Evolutionary conservation across 2,113 vertebrate species (phyloP).

Genomic region (Pipa parva): DNA sequence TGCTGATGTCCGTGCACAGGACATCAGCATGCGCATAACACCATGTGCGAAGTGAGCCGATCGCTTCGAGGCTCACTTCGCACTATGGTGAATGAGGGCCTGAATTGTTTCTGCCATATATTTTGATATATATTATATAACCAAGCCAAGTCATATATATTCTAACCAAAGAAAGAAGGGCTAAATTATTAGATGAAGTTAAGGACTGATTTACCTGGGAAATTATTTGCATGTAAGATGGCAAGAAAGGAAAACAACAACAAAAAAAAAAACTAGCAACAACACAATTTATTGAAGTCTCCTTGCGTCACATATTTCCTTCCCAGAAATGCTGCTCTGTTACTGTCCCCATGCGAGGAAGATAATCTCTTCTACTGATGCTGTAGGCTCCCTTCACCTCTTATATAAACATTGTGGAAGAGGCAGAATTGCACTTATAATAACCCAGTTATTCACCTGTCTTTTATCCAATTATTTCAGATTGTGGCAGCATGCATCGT

Average conservation of each 20-base stretch:
- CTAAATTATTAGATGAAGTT: slow-evolving; percentile 11
- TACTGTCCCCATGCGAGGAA: not conserved
- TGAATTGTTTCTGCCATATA: too few species aligned
- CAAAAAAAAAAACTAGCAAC: slow-evolving; percentile 45
- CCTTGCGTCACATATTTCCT: not conserved
- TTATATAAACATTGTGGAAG: not conserved
- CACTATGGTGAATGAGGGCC: too few species aligned
- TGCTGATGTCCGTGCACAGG: too few species aligned
- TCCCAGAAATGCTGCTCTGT: not conserved
- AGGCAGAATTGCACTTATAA: slow-evolving; percentile 57
- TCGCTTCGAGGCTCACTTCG: too few species aligned
- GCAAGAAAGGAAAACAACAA: slow-evolving; percentile 34
- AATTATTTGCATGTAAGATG: slow-evolving; percentile 22
- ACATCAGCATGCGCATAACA: too few species aligned
- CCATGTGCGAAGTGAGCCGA: too few species aligned
- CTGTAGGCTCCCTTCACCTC: not conserved
- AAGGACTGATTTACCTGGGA: slow-evolving; percentile 24
- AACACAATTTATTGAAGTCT: too few species aligned
- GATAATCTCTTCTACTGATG: not conserved
- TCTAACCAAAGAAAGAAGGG: too few species aligned
- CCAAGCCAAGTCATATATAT: too few species aligned
- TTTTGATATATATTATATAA: too few species aligned
- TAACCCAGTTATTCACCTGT: slow-evolving; percentile 56
- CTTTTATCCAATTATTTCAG: slow-evolving; percentile 58
- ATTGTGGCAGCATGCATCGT: slow-evolving; percentile 60